Base-by-base conservation (phyloP, 2,888 invertebrate species). In the Chirona hameri region DNA sequence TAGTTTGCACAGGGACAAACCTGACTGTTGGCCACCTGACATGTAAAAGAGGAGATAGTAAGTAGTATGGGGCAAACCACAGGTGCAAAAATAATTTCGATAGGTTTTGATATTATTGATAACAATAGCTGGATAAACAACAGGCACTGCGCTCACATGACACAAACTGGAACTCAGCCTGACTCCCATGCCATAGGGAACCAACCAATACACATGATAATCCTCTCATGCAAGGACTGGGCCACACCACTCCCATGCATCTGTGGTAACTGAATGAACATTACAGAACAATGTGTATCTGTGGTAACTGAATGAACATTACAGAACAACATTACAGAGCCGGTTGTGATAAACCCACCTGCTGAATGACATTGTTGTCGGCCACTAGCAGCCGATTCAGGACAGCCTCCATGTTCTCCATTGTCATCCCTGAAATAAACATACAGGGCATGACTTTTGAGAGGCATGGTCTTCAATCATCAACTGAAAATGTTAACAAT, bases 301-400 rank as follows among this genome's bases (percentile, higher is more conserved):
- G 57, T 21, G 57, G 12, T 4, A 27, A 27, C 14, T 7, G 7
- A 7, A 27, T 3, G 7, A 29, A 29, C 27, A 10, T 10, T 21
- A 9, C 10, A 14, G 15, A 12, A 12, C 10, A 21, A 1, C 14
- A 15, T 31, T 12, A 76, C 72, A 76, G 31, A 29, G 29, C 10
- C 4, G 0, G n/a, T 1, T n/a, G 24, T n/a, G 14, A 21, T 1
- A 18, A 46, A n/a, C n/a, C 24, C 18, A 84, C 84, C 82, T 84
- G 83, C 55, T 85, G 82, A 57, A 85, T 85, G 69, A 84, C 84
- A 29, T 83, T 84, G 82, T 83, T 84, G 76, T 85, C 84, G 10
- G 85, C 84, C 52, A 83, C 80, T 15, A 84, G 81, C 57, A 85
- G 83, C 65, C 84, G 84, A 57, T 81, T 82, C 14, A 85, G 79